phyloP scores from a whole-genome alignment of 1,140 invertebrate genomes.

The Pemphigus obesinymphae region DNA sequence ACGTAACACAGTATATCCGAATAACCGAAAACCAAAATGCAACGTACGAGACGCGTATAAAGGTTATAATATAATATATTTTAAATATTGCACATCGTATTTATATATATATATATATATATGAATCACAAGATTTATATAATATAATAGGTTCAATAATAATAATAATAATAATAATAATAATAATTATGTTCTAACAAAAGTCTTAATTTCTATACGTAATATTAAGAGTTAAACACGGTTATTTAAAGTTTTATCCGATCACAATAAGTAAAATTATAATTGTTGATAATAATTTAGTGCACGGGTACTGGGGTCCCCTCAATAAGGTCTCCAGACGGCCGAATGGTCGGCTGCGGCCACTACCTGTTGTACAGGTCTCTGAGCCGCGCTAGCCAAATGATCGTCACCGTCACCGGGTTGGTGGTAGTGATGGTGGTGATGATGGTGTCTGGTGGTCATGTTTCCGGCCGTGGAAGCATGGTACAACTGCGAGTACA shows the following conservation, averaged over 20 bases:
- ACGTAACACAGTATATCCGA: too few relatives aligned
- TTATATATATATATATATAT: background rate
- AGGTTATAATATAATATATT: background rate
- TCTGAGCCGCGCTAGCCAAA: background rate
- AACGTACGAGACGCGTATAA: too few relatives aligned
- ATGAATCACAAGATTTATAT: background rate
- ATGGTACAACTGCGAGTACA: constrained; percentile 28
- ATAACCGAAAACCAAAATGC: too few relatives aligned
- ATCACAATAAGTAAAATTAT: too few relatives aligned
- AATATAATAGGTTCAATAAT: background rate
- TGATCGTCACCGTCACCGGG: background rate
- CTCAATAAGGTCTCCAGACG: constrained; percentile 33
- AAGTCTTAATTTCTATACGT: background rate
- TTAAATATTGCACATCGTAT: background rate
- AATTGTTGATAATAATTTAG: too few relatives aligned
- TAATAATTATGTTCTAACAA: background rate
- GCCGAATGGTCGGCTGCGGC: constrained; percentile 19
- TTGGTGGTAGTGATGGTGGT: constrained; percentile 17
- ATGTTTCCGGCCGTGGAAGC: constrained; percentile 3
- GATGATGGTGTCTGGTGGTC: constrained; percentile 23
- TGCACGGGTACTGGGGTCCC: background rate
- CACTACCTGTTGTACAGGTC: constrained; percentile 18
- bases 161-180: background rate
- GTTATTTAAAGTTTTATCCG: background rate
- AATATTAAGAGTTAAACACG: background rate